Evolutionary conservation across 2,113 vertebrate genomes (phyloP).

Genomic region (Tichodroma muraria): DNA sequence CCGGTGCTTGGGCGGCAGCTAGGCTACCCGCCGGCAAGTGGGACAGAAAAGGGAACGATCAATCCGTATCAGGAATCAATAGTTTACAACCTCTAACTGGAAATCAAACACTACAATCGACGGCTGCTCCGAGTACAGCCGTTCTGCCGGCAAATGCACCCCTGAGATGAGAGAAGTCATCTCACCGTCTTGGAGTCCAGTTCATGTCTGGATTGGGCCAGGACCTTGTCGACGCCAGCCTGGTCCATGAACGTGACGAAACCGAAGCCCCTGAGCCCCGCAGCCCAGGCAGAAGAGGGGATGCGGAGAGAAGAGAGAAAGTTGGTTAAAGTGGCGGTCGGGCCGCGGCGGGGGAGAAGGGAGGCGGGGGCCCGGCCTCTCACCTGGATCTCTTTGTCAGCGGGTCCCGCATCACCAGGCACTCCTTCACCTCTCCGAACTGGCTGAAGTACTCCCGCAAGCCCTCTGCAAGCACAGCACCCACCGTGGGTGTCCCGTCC

Average conservation of each 20-base stretch:
- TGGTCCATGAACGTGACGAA: constrained; percentile 99
- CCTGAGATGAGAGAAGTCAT: constrained; percentile 45
- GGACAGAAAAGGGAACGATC: neutral
- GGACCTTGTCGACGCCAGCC: constrained; percentile 97
- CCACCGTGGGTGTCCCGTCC: constrained; percentile 21
- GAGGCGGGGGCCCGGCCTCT: constrained; percentile 72
- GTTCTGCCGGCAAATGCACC: neutral
- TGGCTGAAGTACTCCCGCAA: constrained; percentile 99
- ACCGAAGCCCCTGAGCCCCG: constrained; percentile 87
- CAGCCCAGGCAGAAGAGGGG: constrained; percentile 43
- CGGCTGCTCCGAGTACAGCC: neutral
- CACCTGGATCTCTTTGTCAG: constrained; percentile 99
- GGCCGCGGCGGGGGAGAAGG: constrained; percentile 54
- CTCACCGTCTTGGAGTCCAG: constrained; percentile 99
- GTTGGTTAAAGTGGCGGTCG: constrained; percentile 73
- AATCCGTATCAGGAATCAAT: neutral
- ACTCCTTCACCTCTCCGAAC: constrained; percentile 99
- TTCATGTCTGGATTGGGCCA: constrained; percentile 95
- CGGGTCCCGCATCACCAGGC: constrained; percentile 99
- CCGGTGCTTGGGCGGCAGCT: neutral
- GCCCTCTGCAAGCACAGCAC: constrained; percentile 84
- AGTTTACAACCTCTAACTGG: neutral
- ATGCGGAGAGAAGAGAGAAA: constrained; percentile 65
- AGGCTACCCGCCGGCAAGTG: neutral
- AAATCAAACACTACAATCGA: neutral